Evolutionary conservation across 2,113 vertebrate genomes (phyloP), one percentile per base, ranked within the genome.

Genomic region (Entelurus aequoreus): DNA sequence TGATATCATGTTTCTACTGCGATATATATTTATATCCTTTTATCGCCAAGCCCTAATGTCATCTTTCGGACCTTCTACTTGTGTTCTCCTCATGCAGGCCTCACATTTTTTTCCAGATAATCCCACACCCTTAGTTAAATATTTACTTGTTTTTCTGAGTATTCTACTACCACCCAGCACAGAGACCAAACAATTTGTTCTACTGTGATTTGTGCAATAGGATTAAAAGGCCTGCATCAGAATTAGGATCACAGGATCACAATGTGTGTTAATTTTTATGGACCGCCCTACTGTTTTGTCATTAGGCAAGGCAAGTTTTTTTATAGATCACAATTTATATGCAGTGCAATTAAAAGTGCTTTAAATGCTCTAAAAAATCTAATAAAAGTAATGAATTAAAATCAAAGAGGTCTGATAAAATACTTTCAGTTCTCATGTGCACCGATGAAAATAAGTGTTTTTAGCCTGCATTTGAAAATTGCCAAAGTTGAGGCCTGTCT

Each of bases 111-210:
- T 51, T 51, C 40, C 61, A 79, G 74, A 81, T 75, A 78, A 78
- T 76, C 64, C 49, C 63, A 69, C 72, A 77, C 72, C 76, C 52
- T 28, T 73, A 63, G 86, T 87, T 86, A 86, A 83, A 80, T 75
- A 86, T 84, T 84, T 61, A 13, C 46, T 36, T 48, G n/a, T 35
- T 51, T 28, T 38, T 60, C 49, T 60, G 42, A 72, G 59, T 61
- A 57, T 70, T 19, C 56, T 21, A 1, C 14, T 21, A 1, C 14
- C 6, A 66, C 69, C 15, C 46, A 54, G 72, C 74, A 68, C 76
- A 69, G 58, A 69, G 65, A 66, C 65, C 68, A 79, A 82, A 75
- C 52, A 71, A 76, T 72, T 71, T 47, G n/a, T 63, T 75, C 80
- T 63, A 58, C 67, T 77, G 68, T 69, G 58, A 76, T 80, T 84